phyloP scores from a whole-genome alignment of 2,797 vertebrate species.

The Sphenodon punctatus region DNA sequence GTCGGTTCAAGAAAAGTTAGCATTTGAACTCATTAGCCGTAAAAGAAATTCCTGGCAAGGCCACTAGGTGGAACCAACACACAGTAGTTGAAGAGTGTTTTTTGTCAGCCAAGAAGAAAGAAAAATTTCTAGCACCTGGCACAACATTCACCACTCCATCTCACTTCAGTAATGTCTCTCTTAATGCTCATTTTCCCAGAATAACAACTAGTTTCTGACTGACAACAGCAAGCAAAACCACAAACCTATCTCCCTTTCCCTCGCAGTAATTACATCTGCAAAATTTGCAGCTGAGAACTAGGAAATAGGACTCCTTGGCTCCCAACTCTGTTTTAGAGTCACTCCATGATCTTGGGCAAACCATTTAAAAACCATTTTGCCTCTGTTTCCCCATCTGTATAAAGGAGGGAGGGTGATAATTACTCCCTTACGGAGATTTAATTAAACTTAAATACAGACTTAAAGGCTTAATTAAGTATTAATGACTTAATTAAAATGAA shows the following conservation, averaged over 20 bases:
- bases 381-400: neutral
- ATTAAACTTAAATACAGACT: no score
- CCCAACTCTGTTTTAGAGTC: neutral
- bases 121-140: no score
- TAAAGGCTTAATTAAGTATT: no score
- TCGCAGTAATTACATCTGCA: neutral
- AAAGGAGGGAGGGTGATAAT: no score
- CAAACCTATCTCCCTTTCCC: neutral
- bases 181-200: neutral
- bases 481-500: no score
- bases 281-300: neutral
- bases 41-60: neutral
- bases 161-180: neutral
- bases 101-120: neutral
- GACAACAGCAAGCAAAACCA: neutral
- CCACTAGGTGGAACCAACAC: slow-evolving; percentile 65
- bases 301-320: neutral
- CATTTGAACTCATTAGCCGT: no score
- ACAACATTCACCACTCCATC: no score
- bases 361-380: neutral
- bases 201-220: neutral
- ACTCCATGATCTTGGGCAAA: neutral
- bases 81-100: slow-evolving; percentile 14
- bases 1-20: no score
- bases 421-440: no score